phyloP scores from a whole-genome alignment of 2,113 vertebrate species.

The Nymphicus hollandicus region DNA sequence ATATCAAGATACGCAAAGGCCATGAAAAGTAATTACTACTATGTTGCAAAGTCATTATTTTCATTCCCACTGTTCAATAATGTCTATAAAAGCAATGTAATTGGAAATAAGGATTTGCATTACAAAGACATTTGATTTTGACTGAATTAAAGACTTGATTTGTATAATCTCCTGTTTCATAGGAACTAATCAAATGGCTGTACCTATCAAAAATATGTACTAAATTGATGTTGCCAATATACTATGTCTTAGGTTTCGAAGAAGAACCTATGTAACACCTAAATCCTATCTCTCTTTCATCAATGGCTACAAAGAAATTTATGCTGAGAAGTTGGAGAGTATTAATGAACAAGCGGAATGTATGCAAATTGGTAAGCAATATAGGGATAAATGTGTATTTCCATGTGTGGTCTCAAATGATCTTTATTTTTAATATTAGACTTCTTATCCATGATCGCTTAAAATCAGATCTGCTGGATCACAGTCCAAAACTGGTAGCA shows the following conservation, averaged over 20 bases:
- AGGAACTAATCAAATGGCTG: neutral
- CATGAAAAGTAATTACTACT: neutral
- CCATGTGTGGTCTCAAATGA: neutral
- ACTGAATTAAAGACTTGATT: neutral
- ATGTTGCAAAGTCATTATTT: neutral
- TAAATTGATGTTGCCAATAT: neutral
- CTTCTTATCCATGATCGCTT: neutral
- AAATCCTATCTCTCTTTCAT: constrained; percentile 81
- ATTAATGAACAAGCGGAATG: constrained; percentile 83
- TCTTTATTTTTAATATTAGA: neutral
- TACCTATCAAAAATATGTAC: neutral
- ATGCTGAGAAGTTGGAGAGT: constrained; percentile 76
- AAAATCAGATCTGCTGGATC: neutral
- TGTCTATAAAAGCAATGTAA: neutral
- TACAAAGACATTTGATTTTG: neutral
- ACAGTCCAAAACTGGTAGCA: neutral
- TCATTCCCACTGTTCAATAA: neutral
- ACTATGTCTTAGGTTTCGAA: constrained; percentile 67
- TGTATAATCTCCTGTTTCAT: neutral
- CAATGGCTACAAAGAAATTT: constrained; percentile 81
- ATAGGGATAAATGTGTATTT: neutral
- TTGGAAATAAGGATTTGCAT: neutral
- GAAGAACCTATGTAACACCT: constrained; percentile 75
- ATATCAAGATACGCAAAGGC: neutral
- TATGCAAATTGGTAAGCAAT: constrained; percentile 83